Evolutionary conservation across 2,797 vertebrate genomes (phyloP).

Genomic region (Ptychadena robeensis): DNA sequence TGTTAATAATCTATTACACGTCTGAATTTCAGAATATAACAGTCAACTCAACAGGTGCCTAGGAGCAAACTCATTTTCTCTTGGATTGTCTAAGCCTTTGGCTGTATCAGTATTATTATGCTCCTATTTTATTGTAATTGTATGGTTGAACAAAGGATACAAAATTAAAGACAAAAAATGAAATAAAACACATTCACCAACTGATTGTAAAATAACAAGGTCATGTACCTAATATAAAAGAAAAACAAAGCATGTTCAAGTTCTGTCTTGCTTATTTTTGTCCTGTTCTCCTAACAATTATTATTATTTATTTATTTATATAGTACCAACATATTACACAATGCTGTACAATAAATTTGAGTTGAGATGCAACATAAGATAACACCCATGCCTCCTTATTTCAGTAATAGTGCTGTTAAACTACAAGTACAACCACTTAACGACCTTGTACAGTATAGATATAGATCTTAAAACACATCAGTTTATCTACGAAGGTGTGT

Average conservation of each 20-base stretch:
- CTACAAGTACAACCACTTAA: too few relatives aligned
- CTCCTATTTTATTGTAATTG: background rate
- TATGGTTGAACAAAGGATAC: background rate
- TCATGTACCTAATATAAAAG: background rate
- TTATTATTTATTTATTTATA: too few relatives aligned
- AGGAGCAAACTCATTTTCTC: background rate
- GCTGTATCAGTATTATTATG: background rate
- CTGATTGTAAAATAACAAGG: background rate
- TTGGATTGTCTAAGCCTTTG: background rate
- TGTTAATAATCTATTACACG: background rate
- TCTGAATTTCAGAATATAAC: background rate
- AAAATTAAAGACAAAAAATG: background rate
- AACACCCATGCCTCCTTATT: too few relatives aligned
- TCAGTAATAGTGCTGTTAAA: too few relatives aligned
- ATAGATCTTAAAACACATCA: too few relatives aligned
- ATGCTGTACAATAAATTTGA: too few relatives aligned
- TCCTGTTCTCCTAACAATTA: too few relatives aligned
- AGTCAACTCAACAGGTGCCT: background rate
- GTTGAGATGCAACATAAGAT: too few relatives aligned
- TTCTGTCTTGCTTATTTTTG: too few relatives aligned
- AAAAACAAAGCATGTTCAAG: background rate
- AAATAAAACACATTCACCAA: background rate
- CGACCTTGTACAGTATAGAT: too few relatives aligned
- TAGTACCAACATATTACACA: too few relatives aligned
- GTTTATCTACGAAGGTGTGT: too few relatives aligned